phyloP scores from a whole-genome alignment of 53 echinoderm and acorn worm genomes.

The Henricia sp. region DNA sequence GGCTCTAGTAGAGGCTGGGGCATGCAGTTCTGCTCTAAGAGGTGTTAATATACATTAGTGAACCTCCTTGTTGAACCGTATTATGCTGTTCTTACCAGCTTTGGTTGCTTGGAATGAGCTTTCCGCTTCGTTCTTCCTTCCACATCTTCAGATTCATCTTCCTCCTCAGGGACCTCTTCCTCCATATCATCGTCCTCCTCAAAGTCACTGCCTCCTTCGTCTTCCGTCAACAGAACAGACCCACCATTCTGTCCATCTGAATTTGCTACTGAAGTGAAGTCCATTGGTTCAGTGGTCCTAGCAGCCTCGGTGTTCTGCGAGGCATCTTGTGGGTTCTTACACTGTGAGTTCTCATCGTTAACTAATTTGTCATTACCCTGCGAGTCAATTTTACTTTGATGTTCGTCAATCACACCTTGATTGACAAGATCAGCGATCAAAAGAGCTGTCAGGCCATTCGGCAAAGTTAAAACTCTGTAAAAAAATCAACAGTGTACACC shows the following conservation, averaged over 20 bases:
- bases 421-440: slow-evolving; percentile 76
- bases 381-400: background rate
- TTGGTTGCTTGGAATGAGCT: slow-evolving; percentile 32
- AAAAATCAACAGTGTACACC: background rate
- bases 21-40: too few relatives aligned
- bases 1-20: too few relatives aligned
- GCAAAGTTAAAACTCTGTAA: slow-evolving; percentile 69
- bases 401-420: slow-evolving; percentile 13
- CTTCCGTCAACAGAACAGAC: slow-evolving; percentile 50
- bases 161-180: slow-evolving; percentile 28
- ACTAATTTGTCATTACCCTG: background rate
- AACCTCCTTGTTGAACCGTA: background rate
- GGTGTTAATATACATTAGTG: too few relatives aligned
- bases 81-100: slow-evolving; percentile 44
- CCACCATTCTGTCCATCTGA: slow-evolving; percentile 28
- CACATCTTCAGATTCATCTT: slow-evolving; percentile 38
- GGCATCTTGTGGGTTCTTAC: slow-evolving; percentile 39
- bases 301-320: slow-evolving; percentile 47
- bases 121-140: slow-evolving; percentile 49
- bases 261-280: slow-evolving; percentile 26
- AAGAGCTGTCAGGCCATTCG: slow-evolving; percentile 83
- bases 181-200: slow-evolving; percentile 46
- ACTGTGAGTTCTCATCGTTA: slow-evolving; percentile 7
- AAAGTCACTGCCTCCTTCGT: slow-evolving; percentile 23
- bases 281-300: background rate